These are phyloP conservation scores for Triplophysa rosa DNA, from an alignment of 2,113 vertebrate species.

Conservation along the genomic window DNA sequence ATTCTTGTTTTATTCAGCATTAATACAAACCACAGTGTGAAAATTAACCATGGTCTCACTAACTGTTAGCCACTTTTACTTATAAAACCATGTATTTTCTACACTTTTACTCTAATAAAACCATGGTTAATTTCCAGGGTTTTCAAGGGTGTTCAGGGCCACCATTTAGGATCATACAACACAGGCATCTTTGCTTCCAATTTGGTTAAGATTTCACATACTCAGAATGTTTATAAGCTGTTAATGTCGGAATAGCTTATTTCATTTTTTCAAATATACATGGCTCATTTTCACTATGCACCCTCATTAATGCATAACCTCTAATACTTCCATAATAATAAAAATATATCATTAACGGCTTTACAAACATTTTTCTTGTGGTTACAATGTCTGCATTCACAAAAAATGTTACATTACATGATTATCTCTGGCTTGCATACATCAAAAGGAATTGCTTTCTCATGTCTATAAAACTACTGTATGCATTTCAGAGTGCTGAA, in stretches of 20 bases:
- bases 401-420: neutral
- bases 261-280: neutral
- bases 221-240: neutral
- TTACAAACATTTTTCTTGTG: neutral
- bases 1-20: neutral
- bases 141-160: neutral
- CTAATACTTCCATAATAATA: neutral
- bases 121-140: no score
- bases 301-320: neutral
- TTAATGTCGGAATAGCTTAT: neutral
- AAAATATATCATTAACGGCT: neutral
- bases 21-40: slow-evolving; percentile 15
- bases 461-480: neutral
- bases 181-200: slow-evolving; percentile 1
- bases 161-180: neutral
- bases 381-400: neutral
- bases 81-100: no score
- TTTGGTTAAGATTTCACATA: slow-evolving; percentile 11
- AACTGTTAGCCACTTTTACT: no score
- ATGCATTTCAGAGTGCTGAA: neutral
- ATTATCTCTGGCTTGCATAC: slow-evolving; percentile 8
- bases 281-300: slow-evolving; percentile 7
- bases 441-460: neutral
- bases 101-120: no score
- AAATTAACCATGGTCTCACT: no score